phyloP scores from a whole-genome alignment of 2,888 invertebrate genomes.

The Stegophylla sp. region DNA sequence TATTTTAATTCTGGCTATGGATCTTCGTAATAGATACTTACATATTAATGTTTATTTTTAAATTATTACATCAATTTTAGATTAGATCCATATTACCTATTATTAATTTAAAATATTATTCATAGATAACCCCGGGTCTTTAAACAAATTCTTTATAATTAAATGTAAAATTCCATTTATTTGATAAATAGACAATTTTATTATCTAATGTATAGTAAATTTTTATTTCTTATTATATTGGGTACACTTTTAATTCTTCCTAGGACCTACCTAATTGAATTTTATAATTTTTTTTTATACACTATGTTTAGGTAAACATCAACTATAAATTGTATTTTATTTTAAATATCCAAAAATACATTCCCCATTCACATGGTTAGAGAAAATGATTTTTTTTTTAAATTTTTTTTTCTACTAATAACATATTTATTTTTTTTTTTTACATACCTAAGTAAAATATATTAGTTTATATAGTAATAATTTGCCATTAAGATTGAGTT shows the following conservation, averaged over 20 bases:
- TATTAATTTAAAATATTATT: no score
- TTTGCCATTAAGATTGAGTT: not conserved
- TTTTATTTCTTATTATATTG: no score
- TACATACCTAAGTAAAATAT: no score
- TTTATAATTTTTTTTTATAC: not conserved
- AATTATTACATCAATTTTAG: not conserved
- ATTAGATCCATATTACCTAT: no score
- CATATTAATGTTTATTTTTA: not conserved
- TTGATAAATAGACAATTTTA: not conserved
- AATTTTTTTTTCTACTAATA: not conserved
- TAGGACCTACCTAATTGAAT: not conserved
- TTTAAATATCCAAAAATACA: not conserved
- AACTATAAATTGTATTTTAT: not conserved
- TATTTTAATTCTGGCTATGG: not conserved
- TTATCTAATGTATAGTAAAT: constrained; percentile 9
- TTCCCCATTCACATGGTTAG: not conserved
- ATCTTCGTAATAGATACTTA: constrained; percentile 11
- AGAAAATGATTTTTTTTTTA: not conserved
- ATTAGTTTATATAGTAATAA: not conserved
- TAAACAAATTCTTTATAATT: no score
- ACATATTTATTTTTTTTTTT: not conserved
- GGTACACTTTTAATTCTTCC: not conserved
- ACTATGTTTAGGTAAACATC: not conserved
- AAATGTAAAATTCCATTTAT: no score
- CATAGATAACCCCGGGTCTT: no score